These are phyloP conservation scores for Trematomus loennbergii DNA, from an alignment of 2,113 vertebrate genomes.

Conservation along the genomic window DNA sequence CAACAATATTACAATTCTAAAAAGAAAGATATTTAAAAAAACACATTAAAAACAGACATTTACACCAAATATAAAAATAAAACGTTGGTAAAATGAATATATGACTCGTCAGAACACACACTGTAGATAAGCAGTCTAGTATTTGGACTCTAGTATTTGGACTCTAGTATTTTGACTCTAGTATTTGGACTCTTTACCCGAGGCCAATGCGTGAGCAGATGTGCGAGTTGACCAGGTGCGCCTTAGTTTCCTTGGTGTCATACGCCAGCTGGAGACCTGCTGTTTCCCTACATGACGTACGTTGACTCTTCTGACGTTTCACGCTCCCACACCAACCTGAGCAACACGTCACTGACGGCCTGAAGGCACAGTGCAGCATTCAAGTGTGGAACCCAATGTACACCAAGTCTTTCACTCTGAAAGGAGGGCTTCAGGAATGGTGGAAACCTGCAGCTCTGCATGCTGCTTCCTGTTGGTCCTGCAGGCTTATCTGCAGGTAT, in stretches of 20 bases:
- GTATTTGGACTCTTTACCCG: slow-evolving; percentile 36
- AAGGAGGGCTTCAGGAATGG: slow-evolving; percentile 29
- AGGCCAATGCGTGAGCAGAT: slow-evolving; percentile 65
- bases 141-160: slow-evolving; percentile 43
- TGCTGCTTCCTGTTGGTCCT: slow-evolving; percentile 7
- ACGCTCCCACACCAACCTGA: slow-evolving; percentile 5
- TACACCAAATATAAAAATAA: too few relatives aligned
- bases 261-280: slow-evolving; percentile 43
- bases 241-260: slow-evolving; percentile 58
- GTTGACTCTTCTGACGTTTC: slow-evolving; percentile 36
- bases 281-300: slow-evolving; percentile 41
- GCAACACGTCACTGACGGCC: not conserved
- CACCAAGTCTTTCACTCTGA: slow-evolving; percentile 43
- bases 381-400: not conserved
- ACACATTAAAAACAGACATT: too few relatives aligned
- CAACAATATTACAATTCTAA: too few relatives aligned
- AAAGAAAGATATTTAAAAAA: too few relatives aligned
- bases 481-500: slow-evolving; percentile 17
- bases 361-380: not conserved
- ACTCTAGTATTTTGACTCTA: slow-evolving; percentile 30
- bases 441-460: slow-evolving; percentile 15
- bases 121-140: slow-evolving; percentile 1
- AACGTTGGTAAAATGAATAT: too few relatives aligned
- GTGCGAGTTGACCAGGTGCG: slow-evolving; percentile 66
- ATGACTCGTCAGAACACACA: not conserved